A percentile compares a stretch with the other conserved stretches of the same genome.
Evolutionary conservation across 2,797 vertebrate species (phyloP).

Genomic region (Hemitrygon akajei): DNA sequence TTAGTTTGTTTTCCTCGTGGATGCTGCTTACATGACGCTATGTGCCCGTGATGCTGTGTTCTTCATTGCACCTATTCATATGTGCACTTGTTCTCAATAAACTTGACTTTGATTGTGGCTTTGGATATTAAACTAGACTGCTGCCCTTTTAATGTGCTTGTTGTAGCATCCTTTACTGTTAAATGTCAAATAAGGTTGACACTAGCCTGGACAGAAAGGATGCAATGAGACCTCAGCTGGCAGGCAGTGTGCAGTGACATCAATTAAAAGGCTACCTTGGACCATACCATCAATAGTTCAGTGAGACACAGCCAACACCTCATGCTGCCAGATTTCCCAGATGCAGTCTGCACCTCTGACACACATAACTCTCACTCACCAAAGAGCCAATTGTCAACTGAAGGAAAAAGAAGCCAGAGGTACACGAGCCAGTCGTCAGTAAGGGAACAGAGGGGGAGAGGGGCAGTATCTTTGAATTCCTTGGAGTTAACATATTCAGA

Average conservation of each 20-base stretch:
- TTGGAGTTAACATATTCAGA: no score
- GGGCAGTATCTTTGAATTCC: no score
- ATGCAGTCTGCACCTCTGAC: background rate
- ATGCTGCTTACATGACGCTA: no score
- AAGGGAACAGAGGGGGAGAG: no score
- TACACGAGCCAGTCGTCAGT: no score
- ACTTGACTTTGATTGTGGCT: no score
- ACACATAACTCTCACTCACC: background rate
- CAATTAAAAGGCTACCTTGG: slow-evolving; percentile 17
- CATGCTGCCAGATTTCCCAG: background rate
- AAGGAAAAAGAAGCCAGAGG: no score
- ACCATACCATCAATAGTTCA: background rate
- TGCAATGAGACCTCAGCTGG: background rate
- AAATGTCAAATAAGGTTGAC: background rate
- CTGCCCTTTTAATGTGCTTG: no score
- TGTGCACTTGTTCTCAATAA: no score
- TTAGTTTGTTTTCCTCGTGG: no score
- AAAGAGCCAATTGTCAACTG: background rate
- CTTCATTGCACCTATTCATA: no score
- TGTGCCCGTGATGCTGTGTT: no score
- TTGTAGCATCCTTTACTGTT: background rate
- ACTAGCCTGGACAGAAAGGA: background rate
- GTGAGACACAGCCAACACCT: background rate
- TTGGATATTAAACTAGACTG: background rate
- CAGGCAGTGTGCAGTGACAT: background rate